Evolutionary conservation across 2,888 invertebrate species (phyloP).

Genomic region (Apamea sordens): DNA sequence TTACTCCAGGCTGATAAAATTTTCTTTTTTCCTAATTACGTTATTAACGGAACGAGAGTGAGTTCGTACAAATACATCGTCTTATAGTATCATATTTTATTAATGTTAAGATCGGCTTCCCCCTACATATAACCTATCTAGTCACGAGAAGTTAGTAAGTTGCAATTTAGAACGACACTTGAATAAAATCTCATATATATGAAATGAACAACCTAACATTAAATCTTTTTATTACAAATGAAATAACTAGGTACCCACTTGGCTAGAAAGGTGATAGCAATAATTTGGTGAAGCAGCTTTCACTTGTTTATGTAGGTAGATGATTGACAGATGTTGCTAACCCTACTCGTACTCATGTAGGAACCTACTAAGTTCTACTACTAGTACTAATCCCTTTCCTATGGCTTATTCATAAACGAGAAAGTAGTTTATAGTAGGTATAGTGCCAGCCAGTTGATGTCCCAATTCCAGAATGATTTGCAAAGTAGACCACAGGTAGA

Average conservation of each 20-base stretch:
- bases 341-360: not conserved
- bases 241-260: constrained; percentile 7
- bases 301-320: constrained; percentile 20
- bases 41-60: no score
- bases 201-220: constrained; percentile 1
- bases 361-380: not conserved
- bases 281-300: constrained; percentile 22
- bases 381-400: not conserved
- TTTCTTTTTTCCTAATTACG: not conserved
- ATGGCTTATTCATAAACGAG: not conserved
- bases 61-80: no score
- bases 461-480: constrained; percentile 1
- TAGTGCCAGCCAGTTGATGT: not conserved
- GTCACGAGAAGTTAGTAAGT: not conserved
- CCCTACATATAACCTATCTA: not conserved
- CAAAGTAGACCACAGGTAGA: constrained; percentile 10
- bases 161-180: not conserved
- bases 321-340: constrained; percentile 17
- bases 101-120: not conserved
- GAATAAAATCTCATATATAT: constrained; percentile 1
- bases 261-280: constrained; percentile 16
- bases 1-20: not conserved
- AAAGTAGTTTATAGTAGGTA: not conserved
- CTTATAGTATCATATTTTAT: no score
- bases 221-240: constrained; percentile 12